Evolutionary conservation across 2,113 vertebrate species (phyloP).

Genomic region (Laterallus jamaicensis): DNA sequence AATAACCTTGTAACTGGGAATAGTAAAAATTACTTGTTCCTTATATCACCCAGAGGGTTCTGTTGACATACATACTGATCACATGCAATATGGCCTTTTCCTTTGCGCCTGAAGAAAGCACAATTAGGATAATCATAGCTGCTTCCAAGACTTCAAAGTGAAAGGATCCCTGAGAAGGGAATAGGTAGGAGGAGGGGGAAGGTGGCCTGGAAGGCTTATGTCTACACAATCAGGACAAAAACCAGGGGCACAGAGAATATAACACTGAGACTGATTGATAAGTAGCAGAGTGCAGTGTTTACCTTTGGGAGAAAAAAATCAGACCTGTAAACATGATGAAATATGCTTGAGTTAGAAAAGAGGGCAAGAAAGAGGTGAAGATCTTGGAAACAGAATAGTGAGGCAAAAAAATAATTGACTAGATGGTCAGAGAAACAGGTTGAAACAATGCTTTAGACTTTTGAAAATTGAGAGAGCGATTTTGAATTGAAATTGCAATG

Average conservation of each 20-base stretch:
- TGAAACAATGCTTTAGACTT: neutral
- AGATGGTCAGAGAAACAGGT: slow-evolving; percentile 15
- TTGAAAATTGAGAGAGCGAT: neutral
- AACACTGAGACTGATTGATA: slow-evolving; percentile 66
- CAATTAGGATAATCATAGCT: neutral
- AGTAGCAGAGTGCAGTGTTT: slow-evolving; percentile 68
- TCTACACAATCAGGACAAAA: slow-evolving; percentile 61
- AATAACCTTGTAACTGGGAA: neutral
- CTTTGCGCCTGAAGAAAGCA: neutral
- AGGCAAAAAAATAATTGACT: neutral
- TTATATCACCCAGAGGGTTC: neutral
- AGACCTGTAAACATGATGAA: slow-evolving; percentile 66
- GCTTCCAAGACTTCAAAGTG: neutral
- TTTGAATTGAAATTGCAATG: neutral
- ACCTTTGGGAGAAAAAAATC: slow-evolving; percentile 45
- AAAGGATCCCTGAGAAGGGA: neutral
- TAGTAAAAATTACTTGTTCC: neutral
- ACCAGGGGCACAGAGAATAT: slow-evolving; percentile 35
- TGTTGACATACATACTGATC: neutral
- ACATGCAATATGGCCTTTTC: neutral
- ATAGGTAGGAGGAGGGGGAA: neutral
- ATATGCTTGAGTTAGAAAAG: slow-evolving; percentile 32
- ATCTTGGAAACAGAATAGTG: slow-evolving; percentile 15
- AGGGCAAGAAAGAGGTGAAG: slow-evolving; percentile 54
- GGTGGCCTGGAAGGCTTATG: slow-evolving; percentile 29